A percentile compares a stretch with the other conserved stretches of the same genome.
These are phyloP conservation scores for Ladona fulva DNA, from an alignment of 1,140 invertebrate species.

Conservation along the genomic window DNA sequence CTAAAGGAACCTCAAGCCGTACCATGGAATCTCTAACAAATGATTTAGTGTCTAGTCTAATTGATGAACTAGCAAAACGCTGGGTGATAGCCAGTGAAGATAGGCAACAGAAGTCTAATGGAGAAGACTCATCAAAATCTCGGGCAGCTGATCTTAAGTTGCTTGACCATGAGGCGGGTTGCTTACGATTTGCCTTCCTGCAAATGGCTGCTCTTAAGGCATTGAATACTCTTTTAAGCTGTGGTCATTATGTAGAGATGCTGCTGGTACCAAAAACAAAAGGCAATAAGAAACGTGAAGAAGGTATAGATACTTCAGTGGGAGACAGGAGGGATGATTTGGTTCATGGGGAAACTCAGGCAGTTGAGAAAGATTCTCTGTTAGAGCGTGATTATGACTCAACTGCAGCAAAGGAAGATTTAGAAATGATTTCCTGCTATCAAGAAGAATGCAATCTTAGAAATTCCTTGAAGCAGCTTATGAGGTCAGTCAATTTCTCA, in stretches of 20 bases:
- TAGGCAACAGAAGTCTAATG: background rate
- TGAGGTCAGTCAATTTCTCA: background rate
- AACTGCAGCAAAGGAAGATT: background rate
- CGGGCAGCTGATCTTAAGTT: conserved; percentile 32
- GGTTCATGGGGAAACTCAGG: conserved; percentile 33
- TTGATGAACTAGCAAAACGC: conserved; percentile 36
- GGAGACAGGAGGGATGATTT: conserved; percentile 25
- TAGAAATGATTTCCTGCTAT: background rate
- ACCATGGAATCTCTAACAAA: conserved; percentile 42
- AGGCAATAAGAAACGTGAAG: conserved; percentile 21
- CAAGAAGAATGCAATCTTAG: conserved; percentile 15
- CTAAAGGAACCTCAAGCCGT: background rate
- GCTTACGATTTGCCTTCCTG: conserved; percentile 40
- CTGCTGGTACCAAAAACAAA: conserved; percentile 40
- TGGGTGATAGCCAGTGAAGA: background rate
- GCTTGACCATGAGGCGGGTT: conserved; percentile 35
- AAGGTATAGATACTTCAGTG: background rate
- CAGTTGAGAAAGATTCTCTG: conserved; percentile 23
- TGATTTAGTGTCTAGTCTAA: conserved; percentile 43
- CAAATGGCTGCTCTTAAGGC: conserved; percentile 50
- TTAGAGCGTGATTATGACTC: background rate
- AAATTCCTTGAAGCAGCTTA: background rate
- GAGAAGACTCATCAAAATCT: conserved; percentile 12
- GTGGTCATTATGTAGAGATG: conserved; percentile 44
- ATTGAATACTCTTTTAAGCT: conserved; percentile 40